Percentiles rank a stretch among this genome's conserved stretches.
These are phyloP conservation scores for Sanderia malayensis DNA, from an alignment of 30 jellyfish, hydroid and myxozoan genomes.

Conservation along the genomic window DNA sequence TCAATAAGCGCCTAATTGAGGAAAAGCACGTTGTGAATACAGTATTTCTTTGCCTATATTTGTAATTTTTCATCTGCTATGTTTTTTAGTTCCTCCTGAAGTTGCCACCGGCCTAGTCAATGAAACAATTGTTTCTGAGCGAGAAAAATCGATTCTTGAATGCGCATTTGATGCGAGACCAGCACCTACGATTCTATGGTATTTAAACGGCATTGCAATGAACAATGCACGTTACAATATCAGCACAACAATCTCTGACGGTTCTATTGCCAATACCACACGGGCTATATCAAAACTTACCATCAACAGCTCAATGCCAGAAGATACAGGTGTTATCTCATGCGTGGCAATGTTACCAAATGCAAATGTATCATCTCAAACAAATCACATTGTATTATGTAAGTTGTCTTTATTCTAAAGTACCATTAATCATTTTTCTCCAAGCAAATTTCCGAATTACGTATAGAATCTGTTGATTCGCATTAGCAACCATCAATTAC, in stretches of 20 bases:
- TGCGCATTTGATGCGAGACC: slow-evolving; percentile 67
- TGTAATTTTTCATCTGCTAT: too few relatives aligned
- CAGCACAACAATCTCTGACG: slow-evolving; percentile 30
- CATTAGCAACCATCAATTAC: too few relatives aligned
- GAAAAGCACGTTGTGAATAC: too few relatives aligned
- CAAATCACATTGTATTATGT: slow-evolving; percentile 58
- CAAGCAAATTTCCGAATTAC: too few relatives aligned
- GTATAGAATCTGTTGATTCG: too few relatives aligned
- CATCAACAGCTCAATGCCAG: slow-evolving; percentile 35
- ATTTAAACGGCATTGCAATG: slow-evolving; percentile 19
- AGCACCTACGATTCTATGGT: slow-evolving; percentile 54
- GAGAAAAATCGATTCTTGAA: slow-evolving; percentile 5
- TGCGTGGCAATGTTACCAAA: slow-evolving; percentile 33
- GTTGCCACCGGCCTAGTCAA: slow-evolving; percentile 15
- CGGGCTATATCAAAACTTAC: slow-evolving; percentile 26
- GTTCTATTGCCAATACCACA: slow-evolving; percentile 3
- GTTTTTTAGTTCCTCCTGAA: slow-evolving; percentile 62
- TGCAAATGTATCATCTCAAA: slow-evolving; percentile 19
- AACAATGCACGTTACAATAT: slow-evolving; percentile 34
- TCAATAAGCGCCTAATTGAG: too few relatives aligned
- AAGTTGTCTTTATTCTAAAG: too few relatives aligned
- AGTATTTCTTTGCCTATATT: too few relatives aligned
- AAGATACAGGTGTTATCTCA: slow-evolving; percentile 47
- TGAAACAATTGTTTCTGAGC: slow-evolving; percentile 14
- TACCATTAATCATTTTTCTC: too few relatives aligned